Base-by-base conservation (phyloP, 2,888 invertebrate species). In the Eurytoma californica region DNA sequence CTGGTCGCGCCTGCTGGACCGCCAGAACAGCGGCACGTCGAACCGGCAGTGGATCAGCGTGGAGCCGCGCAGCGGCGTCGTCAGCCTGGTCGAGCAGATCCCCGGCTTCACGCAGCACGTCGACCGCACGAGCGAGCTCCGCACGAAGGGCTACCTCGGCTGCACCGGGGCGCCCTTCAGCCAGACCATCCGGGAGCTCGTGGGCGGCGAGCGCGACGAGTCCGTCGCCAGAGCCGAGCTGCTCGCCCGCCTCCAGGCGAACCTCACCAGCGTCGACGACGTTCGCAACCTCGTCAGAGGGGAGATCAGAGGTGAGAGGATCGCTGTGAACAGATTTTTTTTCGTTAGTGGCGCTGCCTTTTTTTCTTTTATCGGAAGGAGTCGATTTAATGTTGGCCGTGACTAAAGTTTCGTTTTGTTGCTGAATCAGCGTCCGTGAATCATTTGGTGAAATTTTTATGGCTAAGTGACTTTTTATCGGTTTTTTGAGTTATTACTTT, bases 21-120 rank as follows among this genome's bases (percentile, higher is more conserved):
- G 91, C 9, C 94, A 93, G 88, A 95, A 96, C 91, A 95, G 96
- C 51, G 95, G 95, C 18, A 96, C 96, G 61, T 95, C 95, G 79
- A 95, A 95, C 88, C 96, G 96, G 87, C 97, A 97, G 88, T 98
- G 97, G 97, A 93, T 97, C 84, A 92, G 95, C 5, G 92, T 96
- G 0, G 95, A 97, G 88, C 94, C 89, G 3, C 84, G 85, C 57
- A 85, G 88, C 47, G 91, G 91, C 13, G 85, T 92, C 0, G 88
- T 94, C 12, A 95, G 94, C 92, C 92, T 97, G 58, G 91, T 95
- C 3, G 97, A 98, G 88, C 97, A 97, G 86, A 91, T 94, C 49
- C 94, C 95, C 0, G 93, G 93, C 0, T 89, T 92, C n/a, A 92
- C 94, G 0, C 92, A 92, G 81, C 92, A 92, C 3, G 92, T 92